These are phyloP conservation scores for Mesitornis unicolor DNA, from an alignment of 2,113 vertebrate genomes.

Conservation along the genomic window DNA sequence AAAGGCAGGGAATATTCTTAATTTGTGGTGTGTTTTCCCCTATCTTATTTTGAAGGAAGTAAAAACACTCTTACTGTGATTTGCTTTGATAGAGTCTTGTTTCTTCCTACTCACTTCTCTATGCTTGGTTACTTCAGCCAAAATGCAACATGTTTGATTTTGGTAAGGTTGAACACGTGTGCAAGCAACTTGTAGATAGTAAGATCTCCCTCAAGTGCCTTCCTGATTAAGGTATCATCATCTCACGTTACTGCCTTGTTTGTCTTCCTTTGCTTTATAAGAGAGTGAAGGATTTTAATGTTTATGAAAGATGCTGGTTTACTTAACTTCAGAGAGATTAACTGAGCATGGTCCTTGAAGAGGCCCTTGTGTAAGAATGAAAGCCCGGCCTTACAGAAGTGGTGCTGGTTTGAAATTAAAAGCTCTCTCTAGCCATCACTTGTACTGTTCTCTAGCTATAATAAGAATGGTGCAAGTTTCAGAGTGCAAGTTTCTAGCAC, in stretches of 20 bases:
- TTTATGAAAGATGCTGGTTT: neutral
- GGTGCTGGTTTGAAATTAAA: neutral
- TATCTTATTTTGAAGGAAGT: neutral
- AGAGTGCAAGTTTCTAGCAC: neutral
- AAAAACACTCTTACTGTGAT: neutral
- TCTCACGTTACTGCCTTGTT: neutral
- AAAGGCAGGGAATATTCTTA: neutral
- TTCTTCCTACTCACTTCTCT: neutral
- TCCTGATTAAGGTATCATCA: neutral
- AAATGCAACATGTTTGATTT: neutral
- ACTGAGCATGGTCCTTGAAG: neutral
- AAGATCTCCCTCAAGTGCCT: neutral
- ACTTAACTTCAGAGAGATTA: neutral
- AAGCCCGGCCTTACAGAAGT: neutral
- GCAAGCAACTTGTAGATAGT: neutral
- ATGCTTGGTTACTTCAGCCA: neutral
- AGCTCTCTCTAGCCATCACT: neutral
- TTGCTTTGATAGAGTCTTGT: neutral
- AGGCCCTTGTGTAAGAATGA: neutral
- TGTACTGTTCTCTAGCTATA: neutral
- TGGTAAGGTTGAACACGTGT: neutral
- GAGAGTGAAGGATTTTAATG: neutral
- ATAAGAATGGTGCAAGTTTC: neutral
- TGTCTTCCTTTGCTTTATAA: neutral
- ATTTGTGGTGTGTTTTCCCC: neutral